Percentiles rank a stretch among this genome's conserved stretches.
These are phyloP conservation scores for Mus spretus DNA, from an alignment of 2,797 vertebrate genomes.

Conservation along the genomic window DNA sequence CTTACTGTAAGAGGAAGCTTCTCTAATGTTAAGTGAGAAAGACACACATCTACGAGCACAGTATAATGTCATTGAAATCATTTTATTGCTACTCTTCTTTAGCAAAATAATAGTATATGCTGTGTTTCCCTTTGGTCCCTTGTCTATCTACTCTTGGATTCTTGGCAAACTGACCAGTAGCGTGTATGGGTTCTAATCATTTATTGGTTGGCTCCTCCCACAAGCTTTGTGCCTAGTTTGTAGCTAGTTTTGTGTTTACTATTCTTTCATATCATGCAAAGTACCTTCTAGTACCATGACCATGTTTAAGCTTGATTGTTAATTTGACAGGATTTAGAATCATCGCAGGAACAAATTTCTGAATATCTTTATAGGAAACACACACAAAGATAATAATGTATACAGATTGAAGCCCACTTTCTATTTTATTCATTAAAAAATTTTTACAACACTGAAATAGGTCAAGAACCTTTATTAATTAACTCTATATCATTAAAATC, in stretches of 20 bases:
- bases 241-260: neutral
- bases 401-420: neutral
- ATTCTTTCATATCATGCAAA: neutral
- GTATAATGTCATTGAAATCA: neutral
- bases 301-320: neutral
- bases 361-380: neutral
- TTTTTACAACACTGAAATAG: slow-evolving; percentile 49
- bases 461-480: slow-evolving; percentile 86
- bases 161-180: neutral
- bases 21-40: neutral
- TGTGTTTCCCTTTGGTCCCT: neutral
- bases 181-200: neutral
- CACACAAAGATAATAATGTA: neutral
- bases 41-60: too few species aligned
- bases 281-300: neutral
- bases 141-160: neutral
- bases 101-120: neutral
- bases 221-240: too few species aligned
- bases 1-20: neutral
- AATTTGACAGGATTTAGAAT: neutral
- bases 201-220: neutral
- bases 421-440: slow-evolving; percentile 55
- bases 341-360: neutral
- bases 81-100: neutral
- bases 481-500: slow-evolving; percentile 85